Evolutionary conservation across 1,140 invertebrate genomes (phyloP), one percentile per base, ranked within the genome.

Genomic region (Drosophila gunungcola): DNA sequence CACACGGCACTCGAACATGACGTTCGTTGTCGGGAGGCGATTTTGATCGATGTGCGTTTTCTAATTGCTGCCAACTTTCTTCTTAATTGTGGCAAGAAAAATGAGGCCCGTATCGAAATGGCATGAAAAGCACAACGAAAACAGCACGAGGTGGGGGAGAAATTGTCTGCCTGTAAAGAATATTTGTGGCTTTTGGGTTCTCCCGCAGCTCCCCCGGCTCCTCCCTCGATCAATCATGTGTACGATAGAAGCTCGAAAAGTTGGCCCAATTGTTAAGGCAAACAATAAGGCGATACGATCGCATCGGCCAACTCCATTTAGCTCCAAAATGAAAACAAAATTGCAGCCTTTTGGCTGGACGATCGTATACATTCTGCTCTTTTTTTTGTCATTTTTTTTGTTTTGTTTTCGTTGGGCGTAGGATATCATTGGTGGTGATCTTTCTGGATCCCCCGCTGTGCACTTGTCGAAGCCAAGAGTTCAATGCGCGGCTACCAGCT

Each of bases 401-500:
- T 46, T 36, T 68, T 68, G 38, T 57, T 56, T 51, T 52, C 16
- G 16, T 45, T 68, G 81, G 77, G 73, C 62, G 69, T 70, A 70
- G 64, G 67, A 70, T 70, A 70, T 70, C 67, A 21, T 21, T 21
- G 16, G 16, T 21, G 42, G 51, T 49, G 52, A 74, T 74, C 73
- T 75, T 21, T 42, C 16, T n/a, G n/a, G 55, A 49, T 56, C 68
- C 89, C 88, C 88, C 73, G 89, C 89, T 91, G 88, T 91, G 88
- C 88, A 91, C 88, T 91, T 91, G 88, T 91, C 76, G 69, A 85
- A 82, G 80, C 83, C 89, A 85, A 91, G 86, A 84, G 83, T 91
- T 89, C 84, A 84, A 82, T 73, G 73, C 63, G 85, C 64, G 62
- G 83, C 83, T 86, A 86, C 83, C 83, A 75, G 73, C 60, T 70